Percentiles rank a stretch among this genome's conserved stretches.
phyloP scores from a whole-genome alignment of 2,113 vertebrate species.

The Xiphophorus couchianus region DNA sequence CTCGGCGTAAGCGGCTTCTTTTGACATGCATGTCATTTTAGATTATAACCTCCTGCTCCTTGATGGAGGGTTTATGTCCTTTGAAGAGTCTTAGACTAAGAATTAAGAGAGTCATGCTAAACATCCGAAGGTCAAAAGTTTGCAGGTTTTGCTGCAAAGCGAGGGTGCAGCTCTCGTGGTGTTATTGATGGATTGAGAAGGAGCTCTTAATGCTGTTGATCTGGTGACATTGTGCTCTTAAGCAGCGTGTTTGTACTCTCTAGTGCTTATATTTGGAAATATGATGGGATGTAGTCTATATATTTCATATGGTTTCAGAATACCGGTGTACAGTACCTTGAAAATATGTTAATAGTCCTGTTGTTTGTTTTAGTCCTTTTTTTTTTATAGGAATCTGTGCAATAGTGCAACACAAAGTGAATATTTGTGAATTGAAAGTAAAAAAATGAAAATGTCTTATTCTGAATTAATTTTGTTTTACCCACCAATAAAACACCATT shows the following conservation, averaged over 20 bases:
- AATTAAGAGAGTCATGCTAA: slow-evolving; percentile 51
- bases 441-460: too few species aligned
- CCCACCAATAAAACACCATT: too few species aligned
- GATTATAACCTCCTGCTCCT: slow-evolving; percentile 24
- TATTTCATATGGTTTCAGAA: not conserved
- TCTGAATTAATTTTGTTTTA: too few species aligned
- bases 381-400: too few species aligned
- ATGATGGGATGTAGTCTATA: not conserved
- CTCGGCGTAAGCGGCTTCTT: slow-evolving; percentile 26
- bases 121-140: slow-evolving; percentile 51
- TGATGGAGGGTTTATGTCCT: slow-evolving; percentile 40
- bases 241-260: not conserved
- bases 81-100: slow-evolving; percentile 41
- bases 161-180: slow-evolving; percentile 2
- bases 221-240: not conserved
- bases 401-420: too few species aligned
- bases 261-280: not conserved
- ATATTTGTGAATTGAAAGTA: too few species aligned
- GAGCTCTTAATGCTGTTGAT: slow-evolving; percentile 16
- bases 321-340: not conserved
- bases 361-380: not conserved
- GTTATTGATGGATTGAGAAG: slow-evolving; percentile 1
- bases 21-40: slow-evolving; percentile 30
- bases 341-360: not conserved
- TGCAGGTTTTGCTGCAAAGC: slow-evolving; percentile 22